These are phyloP conservation scores for Lasioglossum calceatum DNA, from an alignment of 2,888 invertebrate genomes.

Conservation along the genomic window DNA sequence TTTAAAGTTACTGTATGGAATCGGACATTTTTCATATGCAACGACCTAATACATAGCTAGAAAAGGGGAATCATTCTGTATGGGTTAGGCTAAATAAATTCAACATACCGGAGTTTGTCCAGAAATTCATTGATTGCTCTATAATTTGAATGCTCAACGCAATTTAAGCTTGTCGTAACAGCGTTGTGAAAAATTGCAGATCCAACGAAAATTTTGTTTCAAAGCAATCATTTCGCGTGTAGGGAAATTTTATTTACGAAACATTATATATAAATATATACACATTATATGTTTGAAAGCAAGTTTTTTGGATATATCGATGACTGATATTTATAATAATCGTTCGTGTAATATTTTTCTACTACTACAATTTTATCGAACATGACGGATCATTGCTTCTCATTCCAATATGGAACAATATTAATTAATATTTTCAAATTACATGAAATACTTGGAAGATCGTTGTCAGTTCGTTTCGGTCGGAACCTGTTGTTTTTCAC, in stretches of 20 bases:
- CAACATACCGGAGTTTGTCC: not conserved
- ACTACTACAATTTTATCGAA: not conserved
- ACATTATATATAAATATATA: too few relatives aligned
- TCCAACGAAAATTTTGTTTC: not conserved
- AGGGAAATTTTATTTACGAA: too few relatives aligned
- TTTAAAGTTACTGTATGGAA: too few relatives aligned
- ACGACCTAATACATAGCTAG: too few relatives aligned
- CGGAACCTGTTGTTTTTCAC: constrained; percentile 36
- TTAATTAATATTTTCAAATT: too few relatives aligned
- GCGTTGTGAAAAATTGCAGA: constrained; percentile 45
- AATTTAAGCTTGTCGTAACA: constrained; percentile 77
- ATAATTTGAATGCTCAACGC: constrained; percentile 69
- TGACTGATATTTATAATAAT: not conserved
- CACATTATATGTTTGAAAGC: not conserved
- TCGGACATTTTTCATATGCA: too few relatives aligned
- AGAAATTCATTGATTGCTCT: constrained; percentile 17
- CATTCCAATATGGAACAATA: not conserved
- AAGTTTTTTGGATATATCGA: not conserved
- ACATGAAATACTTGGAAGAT: not conserved
- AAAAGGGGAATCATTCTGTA: too few relatives aligned
- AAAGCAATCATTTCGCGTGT: not conserved
- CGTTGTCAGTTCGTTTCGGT: too few relatives aligned
- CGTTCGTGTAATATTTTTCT: not conserved
- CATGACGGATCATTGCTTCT: not conserved
- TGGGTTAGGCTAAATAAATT: too few relatives aligned